Evolutionary conservation across 2,797 vertebrate genomes (phyloP).

Genomic region (Eupleurogrammus muticus): DNA sequence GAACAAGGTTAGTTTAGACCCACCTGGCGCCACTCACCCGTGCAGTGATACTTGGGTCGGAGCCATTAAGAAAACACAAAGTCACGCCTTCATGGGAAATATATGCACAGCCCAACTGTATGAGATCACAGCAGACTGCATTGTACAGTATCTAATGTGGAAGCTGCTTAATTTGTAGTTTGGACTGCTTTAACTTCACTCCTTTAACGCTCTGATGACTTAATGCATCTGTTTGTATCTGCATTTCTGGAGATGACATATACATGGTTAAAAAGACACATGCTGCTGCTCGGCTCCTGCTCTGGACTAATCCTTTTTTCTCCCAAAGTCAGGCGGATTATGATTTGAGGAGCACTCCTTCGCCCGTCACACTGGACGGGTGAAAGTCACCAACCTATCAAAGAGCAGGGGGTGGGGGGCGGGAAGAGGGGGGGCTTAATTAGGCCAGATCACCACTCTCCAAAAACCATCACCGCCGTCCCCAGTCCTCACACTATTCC

Average conservation of each 20-base stretch:
- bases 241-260: constrained; percentile 26
- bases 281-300: constrained; percentile 39
- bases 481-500: constrained; percentile 61
- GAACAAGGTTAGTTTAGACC: constrained; percentile 24
- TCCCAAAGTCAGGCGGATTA: constrained; percentile 72
- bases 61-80: constrained; percentile 56
- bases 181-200: constrained; percentile 18
- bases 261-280: constrained; percentile 41
- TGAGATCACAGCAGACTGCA: constrained; percentile 25
- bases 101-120: constrained; percentile 34
- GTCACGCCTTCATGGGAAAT: constrained; percentile 39
- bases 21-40: constrained; percentile 38
- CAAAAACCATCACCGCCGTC: constrained; percentile 33
- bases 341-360: constrained; percentile 63
- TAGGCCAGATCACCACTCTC: constrained; percentile 71
- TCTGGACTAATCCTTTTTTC: constrained; percentile 63
- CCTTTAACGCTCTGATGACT: constrained; percentile 19
- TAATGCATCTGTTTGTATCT: constrained; percentile 31
- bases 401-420: constrained; percentile 25
- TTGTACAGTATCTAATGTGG: constrained; percentile 16
- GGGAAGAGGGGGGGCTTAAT: constrained; percentile 65
- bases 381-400: constrained; percentile 74
- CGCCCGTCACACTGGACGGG: constrained; percentile 71
- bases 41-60: constrained; percentile 43
- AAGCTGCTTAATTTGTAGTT: constrained; percentile 43